These are phyloP conservation scores for Pseudoatta argentina DNA, from an alignment of 1,140 invertebrate genomes.

Conservation along the genomic window DNA sequence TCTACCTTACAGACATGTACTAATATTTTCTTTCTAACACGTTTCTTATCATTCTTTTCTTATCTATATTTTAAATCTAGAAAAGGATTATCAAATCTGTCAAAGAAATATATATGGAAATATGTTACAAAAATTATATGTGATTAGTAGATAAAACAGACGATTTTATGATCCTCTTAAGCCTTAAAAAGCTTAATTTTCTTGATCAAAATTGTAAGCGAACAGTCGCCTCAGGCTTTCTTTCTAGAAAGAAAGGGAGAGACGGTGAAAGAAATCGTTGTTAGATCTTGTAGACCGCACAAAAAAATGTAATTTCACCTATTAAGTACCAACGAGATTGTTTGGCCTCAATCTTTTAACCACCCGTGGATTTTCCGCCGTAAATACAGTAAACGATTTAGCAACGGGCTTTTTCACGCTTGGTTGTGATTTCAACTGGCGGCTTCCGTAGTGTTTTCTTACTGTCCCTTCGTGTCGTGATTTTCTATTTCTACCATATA, in stretches of 20 bases:
- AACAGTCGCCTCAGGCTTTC: slow-evolving; percentile 11
- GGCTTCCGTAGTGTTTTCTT: slow-evolving; percentile 57
- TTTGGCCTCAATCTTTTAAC: slow-evolving; percentile 65
- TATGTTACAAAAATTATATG: too few relatives aligned
- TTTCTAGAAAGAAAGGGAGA: not conserved
- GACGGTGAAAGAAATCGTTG: slow-evolving; percentile 43
- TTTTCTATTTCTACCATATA: slow-evolving; percentile 52
- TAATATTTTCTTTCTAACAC: too few relatives aligned
- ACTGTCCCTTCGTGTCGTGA: slow-evolving; percentile 34
- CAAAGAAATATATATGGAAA: too few relatives aligned
- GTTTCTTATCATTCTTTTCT: too few relatives aligned
- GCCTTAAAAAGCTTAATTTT: slow-evolving; percentile 42
- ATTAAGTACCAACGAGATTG: slow-evolving; percentile 72
- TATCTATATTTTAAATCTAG: too few relatives aligned
- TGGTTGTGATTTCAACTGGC: slow-evolving; percentile 66
- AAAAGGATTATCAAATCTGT: too few relatives aligned
- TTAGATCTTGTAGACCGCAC: slow-evolving; percentile 58
- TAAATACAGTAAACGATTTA: slow-evolving; percentile 69
- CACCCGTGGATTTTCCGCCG: slow-evolving; percentile 61
- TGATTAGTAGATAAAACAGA: too few relatives aligned
- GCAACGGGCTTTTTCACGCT: slow-evolving; percentile 61
- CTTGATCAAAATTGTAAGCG: slow-evolving; percentile 57
- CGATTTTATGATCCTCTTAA: slow-evolving; percentile 41
- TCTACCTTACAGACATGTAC: too few relatives aligned
- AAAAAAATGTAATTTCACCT: slow-evolving; percentile 73